A percentile compares a stretch with the other conserved stretches of the same genome.
Evolutionary conservation across 2,797 vertebrate species (phyloP).

Genomic region (Labeo calbasu): DNA sequence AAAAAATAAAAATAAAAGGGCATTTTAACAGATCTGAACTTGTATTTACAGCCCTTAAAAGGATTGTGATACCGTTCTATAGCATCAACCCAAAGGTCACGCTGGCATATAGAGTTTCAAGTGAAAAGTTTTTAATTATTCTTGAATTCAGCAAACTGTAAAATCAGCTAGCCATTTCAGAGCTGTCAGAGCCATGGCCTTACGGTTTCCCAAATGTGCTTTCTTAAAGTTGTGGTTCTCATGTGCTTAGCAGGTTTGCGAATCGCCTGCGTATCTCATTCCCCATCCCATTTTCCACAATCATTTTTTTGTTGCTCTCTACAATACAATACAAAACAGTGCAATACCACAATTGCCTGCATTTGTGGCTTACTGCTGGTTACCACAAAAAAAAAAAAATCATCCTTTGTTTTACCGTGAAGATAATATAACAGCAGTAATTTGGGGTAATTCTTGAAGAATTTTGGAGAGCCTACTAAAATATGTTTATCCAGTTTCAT

Average conservation of each 20-base stretch:
- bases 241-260: not conserved
- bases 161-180: not conserved
- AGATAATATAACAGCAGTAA: not conserved
- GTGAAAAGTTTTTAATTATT: conserved; percentile 5
- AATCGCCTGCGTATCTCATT: not conserved
- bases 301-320: not conserved
- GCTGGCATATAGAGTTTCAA: not conserved
- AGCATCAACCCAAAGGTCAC: conserved; percentile 22
- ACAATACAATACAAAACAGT: not conserved
- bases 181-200: not conserved
- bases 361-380: not conserved
- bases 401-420: not conserved
- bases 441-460: not conserved
- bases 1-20: conserved; percentile 3
- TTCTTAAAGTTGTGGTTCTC: not conserved
- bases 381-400: not conserved
- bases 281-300: not conserved
- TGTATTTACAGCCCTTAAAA: not conserved
- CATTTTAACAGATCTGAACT: not conserved
- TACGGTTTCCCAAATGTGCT: not conserved
- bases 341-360: not conserved
- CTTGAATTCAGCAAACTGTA: not conserved
- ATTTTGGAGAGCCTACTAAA: not conserved
- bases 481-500: not conserved
- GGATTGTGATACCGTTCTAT: not conserved